Evolutionary conservation across 2,113 vertebrate genomes (phyloP).

Genomic region (Oryzias javanicus): DNA sequence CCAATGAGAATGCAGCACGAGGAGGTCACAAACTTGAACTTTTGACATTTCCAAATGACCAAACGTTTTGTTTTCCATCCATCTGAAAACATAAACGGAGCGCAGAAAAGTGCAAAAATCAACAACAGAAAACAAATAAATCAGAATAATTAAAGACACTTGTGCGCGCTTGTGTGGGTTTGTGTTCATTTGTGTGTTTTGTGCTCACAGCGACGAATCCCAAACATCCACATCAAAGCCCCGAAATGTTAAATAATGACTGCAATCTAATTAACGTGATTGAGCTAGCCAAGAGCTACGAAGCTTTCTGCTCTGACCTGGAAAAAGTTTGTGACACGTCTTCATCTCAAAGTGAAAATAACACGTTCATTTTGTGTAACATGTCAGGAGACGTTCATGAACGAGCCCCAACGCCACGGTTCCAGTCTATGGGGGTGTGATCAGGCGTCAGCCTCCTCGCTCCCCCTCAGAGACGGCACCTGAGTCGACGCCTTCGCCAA

Average conservation of each 20-base stretch:
- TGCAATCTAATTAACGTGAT: conserved; percentile 66
- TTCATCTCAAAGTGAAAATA: neutral
- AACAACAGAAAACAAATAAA: conserved; percentile 1
- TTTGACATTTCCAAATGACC: conserved; percentile 34
- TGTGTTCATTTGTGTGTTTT: conserved; percentile 24
- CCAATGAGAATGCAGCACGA: conserved; percentile 43
- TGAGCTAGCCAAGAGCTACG: conserved; percentile 53
- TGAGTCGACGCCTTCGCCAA: conserved; percentile 70
- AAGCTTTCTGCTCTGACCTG: conserved; percentile 51
- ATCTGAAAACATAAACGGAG: neutral
- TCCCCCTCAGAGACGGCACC: conserved; percentile 66
- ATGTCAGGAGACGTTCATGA: neutral
- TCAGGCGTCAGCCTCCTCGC: conserved; percentile 62
- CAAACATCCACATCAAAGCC: conserved; percentile 74
- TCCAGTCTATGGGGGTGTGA: conserved; percentile 34
- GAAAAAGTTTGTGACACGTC: conserved; percentile 59
- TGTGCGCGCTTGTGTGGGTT: conserved; percentile 29
- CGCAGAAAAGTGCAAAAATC: neutral
- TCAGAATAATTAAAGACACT: conserved; percentile 29
- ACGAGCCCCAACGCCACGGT: conserved; percentile 13
- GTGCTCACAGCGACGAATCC: conserved; percentile 61
- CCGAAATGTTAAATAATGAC: conserved; percentile 75
- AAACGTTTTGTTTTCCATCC: neutral
- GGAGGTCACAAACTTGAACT: conserved; percentile 26
- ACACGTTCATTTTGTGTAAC: neutral